Evolutionary conservation across 2,888 invertebrate species (phyloP), one percentile per base, ranked within the genome.

Genomic region (Trachelus iudaicus): DNA sequence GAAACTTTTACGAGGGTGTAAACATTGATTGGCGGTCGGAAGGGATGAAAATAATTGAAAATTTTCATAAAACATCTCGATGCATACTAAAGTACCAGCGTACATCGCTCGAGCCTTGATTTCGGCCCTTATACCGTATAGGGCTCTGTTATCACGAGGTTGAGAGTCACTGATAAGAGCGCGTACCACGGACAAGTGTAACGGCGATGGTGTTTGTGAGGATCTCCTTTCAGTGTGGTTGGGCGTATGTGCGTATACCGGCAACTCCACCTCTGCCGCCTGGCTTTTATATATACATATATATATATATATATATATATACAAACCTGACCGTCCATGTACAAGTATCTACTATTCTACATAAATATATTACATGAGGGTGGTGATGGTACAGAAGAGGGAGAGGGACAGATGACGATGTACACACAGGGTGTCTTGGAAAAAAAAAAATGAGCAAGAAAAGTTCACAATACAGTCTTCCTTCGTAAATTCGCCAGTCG

Each of bases 141-240:
- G 9, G 23, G 9, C 9, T 23, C 23, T 34, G 13, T 56, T 73
- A 31, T 37, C 23, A 35, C 33, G 30, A 30, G 75, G 69, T 76
- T 88, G 90, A 90, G 89, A 87, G 85, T 85, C 89, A 81, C 89
- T 89, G 89, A 76, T 76, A 78, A 81, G 83, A 85, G 84, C 80
- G 77, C 80, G 83, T 84, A 86, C 87, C 85, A 87, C 86, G 86
- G 84, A 85, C 88, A 89, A 89, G 89, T 89, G 89, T 88, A 88
- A 83, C 85, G 83, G 77, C 81, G 79, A 75, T 78, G 76, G 75
- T 69, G 77, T 69, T 79, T 69, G 75, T 73, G 74, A 37, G 69
- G 69, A 12, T 35, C 56, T 34, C 12, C 77, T 69, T 15, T 73
- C 77, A 31, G 68, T 76, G 76, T 69, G 73, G 73, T 69, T 6